Conservation (phyloP, 2,113 vertebrate species). For the Calyptomena viridis region DNA sequence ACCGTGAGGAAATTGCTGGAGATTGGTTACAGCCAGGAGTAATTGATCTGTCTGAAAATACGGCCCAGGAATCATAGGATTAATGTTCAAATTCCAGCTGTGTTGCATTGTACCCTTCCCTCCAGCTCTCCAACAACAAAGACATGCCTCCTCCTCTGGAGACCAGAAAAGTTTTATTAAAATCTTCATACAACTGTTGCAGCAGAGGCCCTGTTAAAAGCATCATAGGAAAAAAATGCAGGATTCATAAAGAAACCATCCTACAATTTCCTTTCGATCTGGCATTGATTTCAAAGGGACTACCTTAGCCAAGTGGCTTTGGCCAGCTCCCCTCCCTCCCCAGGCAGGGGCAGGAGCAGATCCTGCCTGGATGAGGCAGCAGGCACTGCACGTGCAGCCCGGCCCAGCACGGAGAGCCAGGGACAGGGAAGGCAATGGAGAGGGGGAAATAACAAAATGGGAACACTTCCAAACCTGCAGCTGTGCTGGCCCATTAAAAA, state of each 20-base stretch:
- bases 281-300: constrained; percentile 75
- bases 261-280: constrained; percentile 72
- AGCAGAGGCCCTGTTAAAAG: constrained; percentile 66
- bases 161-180: constrained; percentile 78
- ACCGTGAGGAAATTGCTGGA: constrained; percentile 57
- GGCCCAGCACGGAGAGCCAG: neutral
- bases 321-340: constrained; percentile 38
- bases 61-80: constrained; percentile 67
- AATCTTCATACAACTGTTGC: constrained; percentile 74
- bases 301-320: constrained; percentile 44
- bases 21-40: constrained; percentile 73
- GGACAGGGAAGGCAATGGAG: neutral
- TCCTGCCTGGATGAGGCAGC: neutral
- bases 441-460: constrained; percentile 13
- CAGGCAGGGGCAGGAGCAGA: neutral
- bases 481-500: constrained; percentile 83
- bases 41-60: constrained; percentile 79
- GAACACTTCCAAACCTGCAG: constrained; percentile 82
- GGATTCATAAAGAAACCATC: constrained; percentile 71
- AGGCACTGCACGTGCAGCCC: neutral
- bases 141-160: constrained; percentile 73
- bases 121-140: constrained; percentile 77
- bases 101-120: constrained; percentile 70
- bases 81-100: constrained; percentile 74
- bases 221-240: constrained; percentile 60